phyloP scores from a whole-genome alignment of 2,113 vertebrate species.

The Coptodon bakossiorum region DNA sequence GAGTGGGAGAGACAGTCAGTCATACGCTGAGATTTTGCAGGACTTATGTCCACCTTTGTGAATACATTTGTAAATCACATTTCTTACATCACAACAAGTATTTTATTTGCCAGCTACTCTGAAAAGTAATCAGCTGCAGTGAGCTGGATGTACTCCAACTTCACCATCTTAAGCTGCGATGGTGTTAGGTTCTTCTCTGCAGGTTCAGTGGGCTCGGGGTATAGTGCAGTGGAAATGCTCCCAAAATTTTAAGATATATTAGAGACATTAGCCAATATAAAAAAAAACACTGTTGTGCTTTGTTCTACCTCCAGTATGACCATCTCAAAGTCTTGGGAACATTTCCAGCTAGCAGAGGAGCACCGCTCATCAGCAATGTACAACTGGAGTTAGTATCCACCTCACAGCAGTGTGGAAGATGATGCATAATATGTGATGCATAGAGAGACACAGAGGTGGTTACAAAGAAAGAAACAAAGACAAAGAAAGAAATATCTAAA shows the following conservation, averaged over 20 bases:
- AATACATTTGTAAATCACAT: background rate
- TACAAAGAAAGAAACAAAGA: background rate
- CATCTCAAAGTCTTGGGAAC: background rate
- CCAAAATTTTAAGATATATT: background rate
- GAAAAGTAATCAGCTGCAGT: background rate
- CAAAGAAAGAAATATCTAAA: background rate
- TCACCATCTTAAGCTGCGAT: background rate
- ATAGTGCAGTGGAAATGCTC: background rate
- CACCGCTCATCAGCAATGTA: background rate
- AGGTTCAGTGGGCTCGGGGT: background rate
- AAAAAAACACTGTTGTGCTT: background rate
- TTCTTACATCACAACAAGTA: background rate
- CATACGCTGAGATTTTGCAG: background rate
- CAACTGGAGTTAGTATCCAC: background rate
- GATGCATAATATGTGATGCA: background rate
- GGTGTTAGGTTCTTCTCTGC: background rate
- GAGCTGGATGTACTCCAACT: background rate
- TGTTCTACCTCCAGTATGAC: background rate
- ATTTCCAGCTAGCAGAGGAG: background rate
- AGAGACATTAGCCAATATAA: background rate
- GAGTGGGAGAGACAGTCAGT: background rate
- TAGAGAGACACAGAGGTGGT: background rate
- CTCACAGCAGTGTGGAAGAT: background rate
- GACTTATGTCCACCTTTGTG: background rate
- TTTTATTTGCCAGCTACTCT: background rate